Base-by-base conservation (phyloP, 2,113 vertebrate genomes). In the Ictalurus furcatus region DNA sequence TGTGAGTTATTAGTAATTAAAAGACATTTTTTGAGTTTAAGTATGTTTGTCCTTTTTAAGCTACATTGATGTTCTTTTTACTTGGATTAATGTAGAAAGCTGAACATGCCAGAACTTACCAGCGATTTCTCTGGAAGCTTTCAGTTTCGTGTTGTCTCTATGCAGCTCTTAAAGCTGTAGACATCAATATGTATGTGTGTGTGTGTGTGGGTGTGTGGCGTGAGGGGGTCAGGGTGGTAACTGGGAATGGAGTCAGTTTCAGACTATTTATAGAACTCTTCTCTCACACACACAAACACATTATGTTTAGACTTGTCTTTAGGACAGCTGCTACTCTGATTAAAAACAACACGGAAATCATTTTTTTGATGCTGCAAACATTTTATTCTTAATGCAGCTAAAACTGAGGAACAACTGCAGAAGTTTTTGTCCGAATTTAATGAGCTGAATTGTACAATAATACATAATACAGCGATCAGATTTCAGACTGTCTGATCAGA, bases 201-300 rank as follows among this genome's bases (percentile, higher is more conserved):
- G 76, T 79, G 74, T 48, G 40, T 52, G 21, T 52, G 76, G 28
- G 21, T 52, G 76, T 52, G 48, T 54, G 13, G 25, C 30, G 0
- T 40, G n/a, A 7, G 19, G n/a, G 7, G 6, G 40, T 54, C 0
- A 0, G 44, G 44, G 44, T 6, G 44, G 44, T 52, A 30, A 87
- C 17, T 65, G 81, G 84, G 69, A 44, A 58, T 28, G 44, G 90
- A 78, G 61, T 89, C 85, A 25, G 11, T 48, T 90, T 89, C 71
- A 61, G 69, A 17, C 65, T 90, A 90, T 89, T 87, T 89, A 84
- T 90, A 90, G 88, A 61, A 58, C 16, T 40, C 67, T 85, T 13
- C 73, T 34, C 52, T 34, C 13, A 44, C 21, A 59, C 19, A 58
- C 30, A 25, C 37, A 16, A 9, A 6, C 40, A 25, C 37, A 23